Base-by-base conservation (phyloP, 2,888 invertebrate species). In the Mycalesis mineus region DNA sequence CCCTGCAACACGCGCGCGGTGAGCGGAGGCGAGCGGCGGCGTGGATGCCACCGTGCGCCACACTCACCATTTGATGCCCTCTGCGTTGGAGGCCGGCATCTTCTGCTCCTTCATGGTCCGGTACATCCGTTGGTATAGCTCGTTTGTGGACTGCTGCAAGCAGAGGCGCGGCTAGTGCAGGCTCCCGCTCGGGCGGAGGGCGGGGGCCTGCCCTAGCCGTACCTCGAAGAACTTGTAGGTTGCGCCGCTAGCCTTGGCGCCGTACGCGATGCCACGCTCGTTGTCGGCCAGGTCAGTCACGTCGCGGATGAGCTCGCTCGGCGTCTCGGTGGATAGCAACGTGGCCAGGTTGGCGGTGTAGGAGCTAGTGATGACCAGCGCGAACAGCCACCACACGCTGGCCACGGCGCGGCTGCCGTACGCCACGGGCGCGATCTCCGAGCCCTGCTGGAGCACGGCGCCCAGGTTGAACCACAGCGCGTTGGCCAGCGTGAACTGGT, bases 291-390 rank as follows among this genome's bases (percentile, higher is more conserved):
- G 91, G 70, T 97, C 98, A 57, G 95, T 93, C 7, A 96, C 96
- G 77, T 92, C 93, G 68, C 92, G 91, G 68, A 95, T 94, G 7
- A 93, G 91, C 31, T 92, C 91, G n/a, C 88, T 90, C 42, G 92
- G 80, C 0, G 92, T 91, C 79, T 96, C 95, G 55, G 95, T 93
- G 0, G 97, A 96, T 29, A 97, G 91, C 78, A 96, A 95, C 54
- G 97, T 96, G 41, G 97, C 97, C 72, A 97, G 90, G 89, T 97
- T 97, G 55, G 97, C 97, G 0, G 97, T 97, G 82, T 97, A 97
- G 5, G 96, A 96, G 61, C 94, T 93, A 22, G 95, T 94, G 90
- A 96, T 94, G 72, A 97, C 96, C 63, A 97, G 88, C 22, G 95
- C 95, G 81, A 97, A 97, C 78, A 97, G 93, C 95, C 96, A 96